Evolutionary conservation across 2,888 invertebrate genomes (phyloP).

Genomic region (Lycia hirtaria): DNA sequence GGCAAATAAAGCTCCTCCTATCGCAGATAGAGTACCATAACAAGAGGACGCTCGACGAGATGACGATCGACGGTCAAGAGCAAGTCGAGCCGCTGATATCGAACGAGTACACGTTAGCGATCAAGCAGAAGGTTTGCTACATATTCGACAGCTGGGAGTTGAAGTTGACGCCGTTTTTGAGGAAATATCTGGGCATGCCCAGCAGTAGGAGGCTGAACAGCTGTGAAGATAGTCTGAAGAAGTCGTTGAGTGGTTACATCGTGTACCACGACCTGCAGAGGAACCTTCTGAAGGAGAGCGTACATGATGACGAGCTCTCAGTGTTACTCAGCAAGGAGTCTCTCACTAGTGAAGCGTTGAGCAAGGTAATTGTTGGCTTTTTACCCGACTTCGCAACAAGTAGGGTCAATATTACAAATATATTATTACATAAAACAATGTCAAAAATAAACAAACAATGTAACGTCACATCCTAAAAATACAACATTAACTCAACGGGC

Average conservation of each 20-base stretch:
- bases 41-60: constrained; percentile 52
- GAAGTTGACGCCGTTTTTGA: constrained; percentile 69
- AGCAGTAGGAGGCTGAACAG: constrained; percentile 57
- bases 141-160: constrained; percentile 86
- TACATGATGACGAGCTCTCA: constrained; percentile 57
- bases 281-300: constrained; percentile 56
- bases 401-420: no score
- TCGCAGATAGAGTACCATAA: constrained; percentile 81
- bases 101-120: constrained; percentile 86
- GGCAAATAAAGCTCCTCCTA: constrained; percentile 90
- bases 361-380: constrained; percentile 43
- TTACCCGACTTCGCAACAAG: not conserved
- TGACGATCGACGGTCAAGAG: constrained; percentile 67
- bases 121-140: constrained; percentile 84
- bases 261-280: constrained; percentile 86
- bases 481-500: no score
- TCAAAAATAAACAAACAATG: no score
- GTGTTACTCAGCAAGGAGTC: constrained; percentile 52
- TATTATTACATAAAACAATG: no score
- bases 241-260: constrained; percentile 81
- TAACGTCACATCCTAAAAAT: no score
- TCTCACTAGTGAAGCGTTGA: constrained; percentile 54
- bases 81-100: constrained; percentile 81
- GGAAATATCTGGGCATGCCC: constrained; percentile 80
- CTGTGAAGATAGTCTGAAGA: constrained; percentile 64